Base-by-base conservation (phyloP, 2,888 invertebrate genomes). In the Meandrusa payeni region DNA sequence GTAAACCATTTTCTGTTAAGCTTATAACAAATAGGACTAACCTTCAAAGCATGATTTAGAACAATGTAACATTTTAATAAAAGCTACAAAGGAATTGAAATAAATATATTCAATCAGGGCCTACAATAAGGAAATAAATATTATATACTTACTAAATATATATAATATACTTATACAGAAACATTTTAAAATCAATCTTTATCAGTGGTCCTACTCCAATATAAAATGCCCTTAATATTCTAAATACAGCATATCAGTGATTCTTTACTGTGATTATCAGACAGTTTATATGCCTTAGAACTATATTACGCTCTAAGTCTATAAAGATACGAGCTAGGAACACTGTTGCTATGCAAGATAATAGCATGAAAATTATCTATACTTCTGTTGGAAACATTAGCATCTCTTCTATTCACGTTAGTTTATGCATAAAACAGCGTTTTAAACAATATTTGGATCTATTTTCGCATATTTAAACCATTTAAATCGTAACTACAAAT, bases 321-420 rank as follows among this genome's bases (percentile, higher is more conserved):
- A 75, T 67, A 71, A 60, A 57, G 59, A 67, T 74, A 71, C 76
- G 78, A 77, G 76, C 77, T 78, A 81, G 65, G 54, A 59, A 32
- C 38, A 28, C 70, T 79, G 82, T 83, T 83, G 76, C 82, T 77
- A 82, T 76, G 83, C 76, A 65, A 78, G 74, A 71, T 69, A 61
- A 48, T 52, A 50, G 29, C 43, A 43, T 50, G 39, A 48, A 50
- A 49, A 49, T 46, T 40, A 33, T 34, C 45, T 39, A 34, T 34
- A 40, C 39, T 28, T 38, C 27, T 32, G 22, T 26, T 15, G 15
- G 7, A 29, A 27, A 13, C 38, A 26, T 9, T 38, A 26, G 32
- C 26, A 23, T 10, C 17, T 32, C 22, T 9, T 22, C 27, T 34
- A 27, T 32, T 26, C 17, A 41, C 13, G 26, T 13, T 9, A 12